These are phyloP conservation scores for Vesta saturnalis DNA, from an alignment of 2,888 invertebrate genomes.

Conservation along the genomic window DNA sequence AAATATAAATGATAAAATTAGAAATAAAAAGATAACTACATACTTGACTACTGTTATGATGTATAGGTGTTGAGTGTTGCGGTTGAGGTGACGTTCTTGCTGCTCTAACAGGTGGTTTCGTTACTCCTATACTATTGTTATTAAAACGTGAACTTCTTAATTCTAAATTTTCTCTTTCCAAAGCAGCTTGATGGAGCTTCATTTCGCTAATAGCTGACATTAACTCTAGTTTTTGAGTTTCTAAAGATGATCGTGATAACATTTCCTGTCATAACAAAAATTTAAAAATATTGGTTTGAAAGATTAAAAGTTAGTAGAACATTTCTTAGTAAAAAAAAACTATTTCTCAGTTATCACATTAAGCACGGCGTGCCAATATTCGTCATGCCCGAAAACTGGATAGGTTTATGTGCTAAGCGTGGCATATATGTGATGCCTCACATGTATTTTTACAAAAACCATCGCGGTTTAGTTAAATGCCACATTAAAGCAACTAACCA, in stretches of 20 bases:
- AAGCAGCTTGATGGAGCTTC: constrained; percentile 84
- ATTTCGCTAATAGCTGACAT: constrained; percentile 93
- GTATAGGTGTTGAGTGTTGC: constrained; percentile 59
- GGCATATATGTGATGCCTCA: no score
- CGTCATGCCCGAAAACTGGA: no score
- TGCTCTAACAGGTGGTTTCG: constrained; percentile 54
- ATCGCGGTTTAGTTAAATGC: no score
- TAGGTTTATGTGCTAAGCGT: no score
- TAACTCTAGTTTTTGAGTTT: constrained; percentile 94
- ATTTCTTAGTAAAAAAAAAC: no score
- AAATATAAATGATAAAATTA: constrained; percentile 10
- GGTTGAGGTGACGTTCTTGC: constrained; percentile 61
- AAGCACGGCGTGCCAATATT: no score
- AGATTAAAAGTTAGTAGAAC: no score
- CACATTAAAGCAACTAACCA: no score
- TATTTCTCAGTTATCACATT: no score
- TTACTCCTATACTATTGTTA: constrained; percentile 52
- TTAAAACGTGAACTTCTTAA: constrained; percentile 67
- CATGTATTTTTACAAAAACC: no score
- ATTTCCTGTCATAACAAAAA: constrained; percentile 71
- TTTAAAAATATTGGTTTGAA: not conserved
- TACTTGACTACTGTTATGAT: constrained; percentile 58
- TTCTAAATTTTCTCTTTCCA: constrained; percentile 89
- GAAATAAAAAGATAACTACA: not conserved
- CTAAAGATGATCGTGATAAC: constrained; percentile 86